These are phyloP conservation scores for Arbacia lixula DNA, from an alignment of 53 echinoderm and acorn worm species.

Conservation along the genomic window DNA sequence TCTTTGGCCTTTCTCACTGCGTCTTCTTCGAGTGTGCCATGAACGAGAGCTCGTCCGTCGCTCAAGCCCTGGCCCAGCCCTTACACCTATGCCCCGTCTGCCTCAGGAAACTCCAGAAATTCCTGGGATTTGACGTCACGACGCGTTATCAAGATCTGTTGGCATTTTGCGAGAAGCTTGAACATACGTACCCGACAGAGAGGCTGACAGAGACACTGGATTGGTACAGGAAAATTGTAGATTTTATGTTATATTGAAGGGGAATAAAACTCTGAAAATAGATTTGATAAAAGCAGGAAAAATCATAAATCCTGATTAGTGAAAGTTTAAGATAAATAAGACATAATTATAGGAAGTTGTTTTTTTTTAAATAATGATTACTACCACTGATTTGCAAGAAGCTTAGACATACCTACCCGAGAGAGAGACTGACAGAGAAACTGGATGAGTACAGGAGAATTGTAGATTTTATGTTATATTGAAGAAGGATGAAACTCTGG, in stretches of 20 bases:
- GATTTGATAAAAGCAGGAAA: too few relatives aligned
- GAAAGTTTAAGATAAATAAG: too few relatives aligned
- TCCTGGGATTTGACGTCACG: slow-evolving; percentile 73
- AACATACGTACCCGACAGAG: slow-evolving; percentile 67
- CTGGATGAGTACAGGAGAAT: slow-evolving; percentile 67
- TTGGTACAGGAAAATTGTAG: slow-evolving; percentile 71
- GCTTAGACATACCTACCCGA: slow-evolving; percentile 71
- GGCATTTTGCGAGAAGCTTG: slow-evolving; percentile 59
- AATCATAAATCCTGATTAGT: too few relatives aligned
- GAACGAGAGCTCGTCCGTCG: slow-evolving; percentile 86
- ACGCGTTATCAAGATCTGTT: slow-evolving; percentile 66
- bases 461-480: slow-evolving; percentile 67
- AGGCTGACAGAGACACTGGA: slow-evolving; percentile 46
- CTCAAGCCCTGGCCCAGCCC: slow-evolving; percentile 81
- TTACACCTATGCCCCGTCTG: slow-evolving; percentile 92
- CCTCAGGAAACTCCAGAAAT: slow-evolving; percentile 89
- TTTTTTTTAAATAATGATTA: too few relatives aligned
- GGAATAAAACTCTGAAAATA: too few relatives aligned
- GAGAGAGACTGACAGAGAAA: slow-evolving; percentile 46
- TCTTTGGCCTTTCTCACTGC: slow-evolving; percentile 92
- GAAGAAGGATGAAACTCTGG: too few relatives aligned
- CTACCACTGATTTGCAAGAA: slow-evolving; percentile 64
- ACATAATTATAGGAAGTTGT: too few relatives aligned
- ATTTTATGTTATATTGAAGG: slow-evolving; percentile 71
- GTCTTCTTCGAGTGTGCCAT: slow-evolving; percentile 94